Base-by-base conservation (phyloP, 37 sponge, comb jelly and placozoan genomes). In the Theonella swinhoei region DNA sequence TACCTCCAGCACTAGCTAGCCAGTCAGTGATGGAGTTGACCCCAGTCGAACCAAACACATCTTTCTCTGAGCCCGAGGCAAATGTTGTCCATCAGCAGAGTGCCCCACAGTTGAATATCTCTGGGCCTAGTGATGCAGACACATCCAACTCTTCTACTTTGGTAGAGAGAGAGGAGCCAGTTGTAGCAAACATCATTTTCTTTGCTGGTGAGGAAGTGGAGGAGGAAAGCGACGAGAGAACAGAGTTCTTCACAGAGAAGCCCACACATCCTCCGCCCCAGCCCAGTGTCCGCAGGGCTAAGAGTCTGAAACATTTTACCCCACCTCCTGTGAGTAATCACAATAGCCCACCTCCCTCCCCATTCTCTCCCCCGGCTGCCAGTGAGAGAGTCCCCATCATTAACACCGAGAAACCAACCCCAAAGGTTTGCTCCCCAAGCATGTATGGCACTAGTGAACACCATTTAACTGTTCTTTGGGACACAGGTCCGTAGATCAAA, bases 111-210 rank as follows among this genome's bases (percentile, higher is more conserved):
- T n/a, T n/a, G n/a, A n/a, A n/a, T n/a, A n/a, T n/a, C n/a, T n/a
- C n/a, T n/a, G n/a, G n/a, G n/a, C n/a, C n/a, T n/a, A n/a, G n/a
- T n/a, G n/a, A n/a, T n/a, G n/a, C n/a, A n/a, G n/a, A n/a, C n/a
- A n/a, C n/a, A n/a, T 47, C 54, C 7, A 7, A 17, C 54, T 17
- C 54, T 14, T 17, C 11, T 14, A 47, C 54, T 47, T 7, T 14
- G 14, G 54, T 47, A 14, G 54, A 47, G 54, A 47, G 54, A 47
- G 54, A 14, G 54, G 74, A 60, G 26, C 85, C 85, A 36, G 36
- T 22, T 11, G 66, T 85, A 1, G 85, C 43, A 0, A 37, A 20
- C 70, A 77, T 85, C 42, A 62, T 84, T 31, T 84, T 77, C 28
- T 3, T 84, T 19, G 77, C 77, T 60, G 64, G 37, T 22, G 63